phyloP scores from a whole-genome alignment of 2,888 invertebrate genomes.

The Gymnosoma rotundatum region DNA sequence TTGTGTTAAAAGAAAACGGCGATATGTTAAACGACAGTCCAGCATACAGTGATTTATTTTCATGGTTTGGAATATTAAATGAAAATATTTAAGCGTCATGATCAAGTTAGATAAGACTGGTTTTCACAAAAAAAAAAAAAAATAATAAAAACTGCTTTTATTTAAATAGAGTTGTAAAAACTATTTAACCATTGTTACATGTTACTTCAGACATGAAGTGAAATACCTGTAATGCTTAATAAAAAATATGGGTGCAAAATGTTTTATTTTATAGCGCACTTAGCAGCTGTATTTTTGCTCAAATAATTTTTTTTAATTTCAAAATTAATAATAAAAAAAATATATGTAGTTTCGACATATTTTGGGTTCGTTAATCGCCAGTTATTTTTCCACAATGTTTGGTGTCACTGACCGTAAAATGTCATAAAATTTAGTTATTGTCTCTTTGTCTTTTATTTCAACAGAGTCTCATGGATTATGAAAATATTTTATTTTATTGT shows the following conservation, averaged over 20 bases:
- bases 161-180: background rate
- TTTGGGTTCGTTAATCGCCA: conserved; percentile 68
- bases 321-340: conserved; percentile 14
- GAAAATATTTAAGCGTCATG: too few relatives aligned
- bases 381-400: conserved; percentile 36
- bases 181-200: background rate
- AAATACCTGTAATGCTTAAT: background rate
- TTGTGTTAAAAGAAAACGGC: too few relatives aligned
- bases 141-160: background rate
- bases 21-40: too few relatives aligned
- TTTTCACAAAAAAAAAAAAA: too few relatives aligned
- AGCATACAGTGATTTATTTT: too few relatives aligned
- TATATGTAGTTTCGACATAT: conserved; percentile 1
- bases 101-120: too few relatives aligned
- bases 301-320: background rate
- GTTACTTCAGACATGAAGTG: conserved; percentile 30
- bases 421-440: conserved; percentile 61
- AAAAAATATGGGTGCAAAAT: background rate
- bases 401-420: conserved; percentile 69
- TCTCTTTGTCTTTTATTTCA: conserved; percentile 40
- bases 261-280: background rate
- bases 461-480: conserved; percentile 57
- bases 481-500: conserved; percentile 47
- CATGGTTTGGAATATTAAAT: too few relatives aligned
- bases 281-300: conserved; percentile 4